Evolutionary conservation across 2,888 invertebrate genomes (phyloP).

Genomic region (Chrysomela aeneicollis): DNA sequence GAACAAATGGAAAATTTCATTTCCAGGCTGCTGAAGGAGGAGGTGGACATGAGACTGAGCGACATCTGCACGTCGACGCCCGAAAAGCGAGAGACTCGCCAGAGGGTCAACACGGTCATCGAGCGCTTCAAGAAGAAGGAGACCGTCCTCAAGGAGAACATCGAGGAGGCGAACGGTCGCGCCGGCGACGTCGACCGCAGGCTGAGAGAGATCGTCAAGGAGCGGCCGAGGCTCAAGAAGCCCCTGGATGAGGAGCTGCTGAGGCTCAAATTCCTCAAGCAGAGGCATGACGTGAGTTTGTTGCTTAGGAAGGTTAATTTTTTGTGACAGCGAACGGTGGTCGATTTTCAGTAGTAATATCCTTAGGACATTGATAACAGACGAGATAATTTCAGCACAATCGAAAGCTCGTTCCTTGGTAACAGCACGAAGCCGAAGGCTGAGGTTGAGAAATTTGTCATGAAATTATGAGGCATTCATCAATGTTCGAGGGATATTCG

Average conservation of each 20-base stretch:
- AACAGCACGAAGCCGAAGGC: too few relatives aligned
- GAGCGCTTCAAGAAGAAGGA: slow-evolving; percentile 50
- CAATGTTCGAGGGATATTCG: too few relatives aligned
- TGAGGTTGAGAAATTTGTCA: too few relatives aligned
- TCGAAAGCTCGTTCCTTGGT: too few relatives aligned
- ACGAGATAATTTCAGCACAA: too few relatives aligned
- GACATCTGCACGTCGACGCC: slow-evolving; percentile 47
- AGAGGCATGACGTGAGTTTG: slow-evolving; percentile 23
- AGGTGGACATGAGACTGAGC: slow-evolving; percentile 51
- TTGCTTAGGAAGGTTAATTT: neutral
- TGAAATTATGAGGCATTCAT: too few relatives aligned
- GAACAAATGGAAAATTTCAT: too few relatives aligned
- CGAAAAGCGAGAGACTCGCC: slow-evolving; percentile 49
- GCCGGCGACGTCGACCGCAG: slow-evolving; percentile 46
- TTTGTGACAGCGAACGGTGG: too few relatives aligned
- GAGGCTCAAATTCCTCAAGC: neutral
- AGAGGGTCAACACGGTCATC: slow-evolving; percentile 48
- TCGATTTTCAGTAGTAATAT: too few relatives aligned
- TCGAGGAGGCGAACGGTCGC: slow-evolving; percentile 43
- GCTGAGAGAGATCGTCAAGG: slow-evolving; percentile 42
- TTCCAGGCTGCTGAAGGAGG: slow-evolving; percentile 51
- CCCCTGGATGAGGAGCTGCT: slow-evolving; percentile 41
- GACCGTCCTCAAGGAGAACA: slow-evolving; percentile 42
- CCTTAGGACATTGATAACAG: too few relatives aligned
- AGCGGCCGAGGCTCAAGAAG: slow-evolving; percentile 43